Evolutionary conservation across 2,797 vertebrate genomes (phyloP), one percentile per base, ranked within the genome.

Genomic region (Oreochromis mossambicus): DNA sequence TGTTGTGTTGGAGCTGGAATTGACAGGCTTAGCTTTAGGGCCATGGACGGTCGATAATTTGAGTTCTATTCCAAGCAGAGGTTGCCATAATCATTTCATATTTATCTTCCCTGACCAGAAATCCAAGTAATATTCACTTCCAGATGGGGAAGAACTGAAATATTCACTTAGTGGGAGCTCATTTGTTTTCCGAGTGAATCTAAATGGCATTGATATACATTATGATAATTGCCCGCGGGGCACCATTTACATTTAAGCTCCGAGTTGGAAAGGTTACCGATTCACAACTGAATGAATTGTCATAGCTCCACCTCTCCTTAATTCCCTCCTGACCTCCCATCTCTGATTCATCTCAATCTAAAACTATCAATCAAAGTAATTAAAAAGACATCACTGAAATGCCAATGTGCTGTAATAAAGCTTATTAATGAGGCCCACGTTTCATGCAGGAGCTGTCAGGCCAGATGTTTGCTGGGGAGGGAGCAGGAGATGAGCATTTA

Each of bases 381-480:
- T 95, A 93, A 95, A 94, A 94, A 93, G 92, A 87, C 93, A 94
- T 94, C 87, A 89, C 86, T 70, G 81, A 95, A 95, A 95, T 94
- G 94, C 87, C 94, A 93, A 83, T 89, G 90, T 82, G 90, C 87
- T 83, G 86, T 87, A 89, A 92, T 93, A 90, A 92, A 93, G 79
- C 87, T 83, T 90, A 91, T 91, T 91, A 92, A 94, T 82, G 83
- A 85, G 1, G 21, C 70, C 61, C 52, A 61, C n/a, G 78, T 90
- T 92, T 89, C 12, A 82, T 73, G 79, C 24, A 4, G 13, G 24
- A 78, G 90, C 83, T 15, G 5, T 91, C 41, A 86, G 73, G 80
- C 84, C 90, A 91, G 92, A 91, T 91, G 93, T 86, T 88, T 85
- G 82, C 68, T 11, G 24, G 21, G 21, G 9, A 79, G 81, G 17